Evolutionary conservation across 2,113 vertebrate species (phyloP).

Genomic region (Bos taurus): DNA sequence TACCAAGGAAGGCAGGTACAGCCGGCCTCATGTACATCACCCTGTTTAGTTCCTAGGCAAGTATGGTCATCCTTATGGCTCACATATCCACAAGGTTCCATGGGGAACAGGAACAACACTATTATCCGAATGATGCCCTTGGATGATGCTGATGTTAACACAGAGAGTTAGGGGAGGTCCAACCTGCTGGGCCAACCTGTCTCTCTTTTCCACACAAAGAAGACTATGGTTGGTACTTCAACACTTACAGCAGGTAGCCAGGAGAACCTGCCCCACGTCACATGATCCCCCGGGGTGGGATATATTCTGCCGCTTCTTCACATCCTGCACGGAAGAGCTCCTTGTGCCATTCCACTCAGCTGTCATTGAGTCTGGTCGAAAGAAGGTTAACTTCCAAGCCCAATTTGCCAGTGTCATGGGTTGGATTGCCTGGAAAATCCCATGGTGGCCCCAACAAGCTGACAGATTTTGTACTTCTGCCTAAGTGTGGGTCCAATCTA

Average conservation of each 20-base stretch:
- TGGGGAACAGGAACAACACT: neutral
- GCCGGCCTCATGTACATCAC: neutral
- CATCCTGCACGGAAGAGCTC: neutral
- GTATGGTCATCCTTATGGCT: neutral
- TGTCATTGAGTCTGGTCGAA: neutral
- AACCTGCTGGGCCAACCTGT: neutral
- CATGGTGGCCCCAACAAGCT: neutral
- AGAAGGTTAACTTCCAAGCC: neutral
- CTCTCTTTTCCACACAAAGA: neutral
- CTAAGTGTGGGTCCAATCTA: neutral
- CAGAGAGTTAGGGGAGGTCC: neutral
- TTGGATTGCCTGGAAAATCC: neutral
- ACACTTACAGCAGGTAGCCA: neutral
- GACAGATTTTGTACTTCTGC: neutral
- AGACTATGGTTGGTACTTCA: neutral
- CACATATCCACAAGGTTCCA: neutral
- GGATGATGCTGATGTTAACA: neutral
- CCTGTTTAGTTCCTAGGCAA: neutral
- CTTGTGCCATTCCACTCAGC: neutral
- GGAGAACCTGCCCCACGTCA: rapidly evolving
- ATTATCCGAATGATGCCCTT: neutral
- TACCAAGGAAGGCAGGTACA: neutral
- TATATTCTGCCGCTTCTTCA: neutral
- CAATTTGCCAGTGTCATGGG: neutral
- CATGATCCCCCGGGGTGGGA: neutral